Conservation (phyloP, 2,113 vertebrate species). For the Arenaria interpres region DNA sequence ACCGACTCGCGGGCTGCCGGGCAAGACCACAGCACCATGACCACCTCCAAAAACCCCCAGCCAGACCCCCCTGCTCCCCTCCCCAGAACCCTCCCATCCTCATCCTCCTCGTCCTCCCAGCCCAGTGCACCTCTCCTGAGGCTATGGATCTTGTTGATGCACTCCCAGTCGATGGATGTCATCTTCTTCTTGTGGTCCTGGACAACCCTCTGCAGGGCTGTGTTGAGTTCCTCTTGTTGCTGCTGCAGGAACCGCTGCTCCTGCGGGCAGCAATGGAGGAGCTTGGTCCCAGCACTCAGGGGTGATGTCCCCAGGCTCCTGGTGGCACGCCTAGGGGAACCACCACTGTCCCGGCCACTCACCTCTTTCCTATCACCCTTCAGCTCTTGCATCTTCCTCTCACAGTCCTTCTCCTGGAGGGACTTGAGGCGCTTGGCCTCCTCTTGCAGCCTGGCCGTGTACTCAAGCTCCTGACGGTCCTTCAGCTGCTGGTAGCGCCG, state of each 20-base stretch:
- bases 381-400: constrained; percentile 24
- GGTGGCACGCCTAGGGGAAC: rapidly evolving
- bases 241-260: constrained; percentile 71
- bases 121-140: constrained; percentile 59
- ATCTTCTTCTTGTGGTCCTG: constrained; percentile 77
- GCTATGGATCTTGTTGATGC: constrained; percentile 66
- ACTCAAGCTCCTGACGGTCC: constrained; percentile 61
- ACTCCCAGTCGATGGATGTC: constrained; percentile 68
- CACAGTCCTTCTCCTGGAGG: constrained; percentile 68
- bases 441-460: constrained; percentile 51
- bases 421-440: constrained; percentile 73
- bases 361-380: constrained; percentile 69
- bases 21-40: background rate
- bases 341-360: background rate
- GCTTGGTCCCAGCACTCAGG: background rate
- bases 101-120: background rate
- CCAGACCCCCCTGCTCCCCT: background rate
- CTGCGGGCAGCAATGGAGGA: background rate
- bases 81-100: background rate
- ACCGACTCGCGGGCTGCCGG: constrained; percentile 68
- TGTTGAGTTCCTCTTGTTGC: constrained; percentile 74
- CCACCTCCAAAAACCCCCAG: background rate
- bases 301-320: background rate
- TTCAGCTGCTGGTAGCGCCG: constrained; percentile 61
- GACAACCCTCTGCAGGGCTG: constrained; percentile 66